These are phyloP conservation scores for Malaclemys terrapin DNA, from an alignment of 2,113 vertebrate genomes.

Conservation along the genomic window DNA sequence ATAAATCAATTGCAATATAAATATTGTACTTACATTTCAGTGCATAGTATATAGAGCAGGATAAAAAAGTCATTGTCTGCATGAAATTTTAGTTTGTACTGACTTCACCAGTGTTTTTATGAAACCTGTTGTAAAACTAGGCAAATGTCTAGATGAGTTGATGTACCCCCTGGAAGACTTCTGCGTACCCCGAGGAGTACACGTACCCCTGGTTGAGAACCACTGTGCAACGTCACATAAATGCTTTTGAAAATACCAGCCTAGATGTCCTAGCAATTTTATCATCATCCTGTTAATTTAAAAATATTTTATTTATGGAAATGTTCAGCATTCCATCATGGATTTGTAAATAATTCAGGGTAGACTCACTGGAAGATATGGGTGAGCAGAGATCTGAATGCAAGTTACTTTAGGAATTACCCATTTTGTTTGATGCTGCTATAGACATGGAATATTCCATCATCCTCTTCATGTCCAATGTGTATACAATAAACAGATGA, in stretches of 20 bases:
- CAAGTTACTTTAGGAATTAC: background rate
- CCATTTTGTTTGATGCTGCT: background rate
- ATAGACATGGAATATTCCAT: background rate
- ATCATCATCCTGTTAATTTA: background rate
- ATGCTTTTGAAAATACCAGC: background rate
- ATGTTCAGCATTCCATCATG: background rate
- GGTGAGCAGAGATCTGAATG: background rate
- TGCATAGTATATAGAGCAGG: too few species aligned
- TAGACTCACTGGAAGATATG: background rate
- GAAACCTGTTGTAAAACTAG: too few species aligned
- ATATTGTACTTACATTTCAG: too few species aligned
- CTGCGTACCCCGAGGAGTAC: too few species aligned
- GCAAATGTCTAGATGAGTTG: too few species aligned
- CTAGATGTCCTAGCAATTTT: background rate
- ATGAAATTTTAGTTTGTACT: too few species aligned
- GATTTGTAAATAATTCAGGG: background rate
- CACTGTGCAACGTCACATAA: background rate
- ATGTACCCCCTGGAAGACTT: too few species aligned
- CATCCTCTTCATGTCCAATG: background rate
- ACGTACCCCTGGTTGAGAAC: too few species aligned
- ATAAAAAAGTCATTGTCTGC: too few species aligned
- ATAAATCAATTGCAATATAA: too few species aligned
- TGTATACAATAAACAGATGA: background rate
- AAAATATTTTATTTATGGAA: background rate
- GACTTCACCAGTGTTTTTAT: too few species aligned